Percentiles rank a stretch among this genome's conserved stretches.
These are phyloP conservation scores for Antechinus stuartii DNA, from an alignment of 2,113 vertebrate species.

Conservation along the genomic window DNA sequence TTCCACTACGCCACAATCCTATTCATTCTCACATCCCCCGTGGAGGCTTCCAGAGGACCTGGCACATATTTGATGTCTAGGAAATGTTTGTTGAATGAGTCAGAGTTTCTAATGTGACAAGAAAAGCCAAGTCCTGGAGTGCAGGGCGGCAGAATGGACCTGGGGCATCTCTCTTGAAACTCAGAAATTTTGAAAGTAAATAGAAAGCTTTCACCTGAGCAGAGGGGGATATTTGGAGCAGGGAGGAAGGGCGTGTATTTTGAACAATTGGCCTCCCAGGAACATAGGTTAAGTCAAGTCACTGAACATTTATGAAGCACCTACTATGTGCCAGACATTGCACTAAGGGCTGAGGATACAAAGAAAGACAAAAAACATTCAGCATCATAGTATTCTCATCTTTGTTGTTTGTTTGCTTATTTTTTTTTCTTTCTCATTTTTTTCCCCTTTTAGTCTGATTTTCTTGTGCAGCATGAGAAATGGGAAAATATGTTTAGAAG, in stretches of 20 bases:
- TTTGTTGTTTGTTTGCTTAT: too few relatives aligned
- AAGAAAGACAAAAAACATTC: too few relatives aligned
- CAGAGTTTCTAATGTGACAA: not conserved
- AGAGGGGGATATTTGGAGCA: not conserved
- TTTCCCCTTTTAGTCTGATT: too few relatives aligned
- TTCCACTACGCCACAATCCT: too few relatives aligned
- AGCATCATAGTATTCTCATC: too few relatives aligned
- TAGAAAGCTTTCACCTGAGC: not conserved
- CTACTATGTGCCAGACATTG: too few relatives aligned
- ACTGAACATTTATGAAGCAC: too few relatives aligned
- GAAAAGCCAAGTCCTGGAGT: not conserved
- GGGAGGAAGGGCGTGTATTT: not conserved
- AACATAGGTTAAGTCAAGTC: not conserved
- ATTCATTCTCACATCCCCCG: not conserved
- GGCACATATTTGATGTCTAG: not conserved
- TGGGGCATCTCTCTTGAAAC: not conserved
- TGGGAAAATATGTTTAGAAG: too few relatives aligned
- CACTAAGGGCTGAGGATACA: too few relatives aligned
- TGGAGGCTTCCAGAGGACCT: not conserved
- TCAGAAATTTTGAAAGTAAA: not conserved
- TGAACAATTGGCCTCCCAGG: not conserved
- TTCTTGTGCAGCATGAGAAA: too few relatives aligned
- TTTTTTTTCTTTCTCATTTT: too few relatives aligned
- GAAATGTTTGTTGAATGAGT: not conserved
- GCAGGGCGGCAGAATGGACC: not conserved